Evolutionary conservation across 2,888 invertebrate genomes (phyloP).

Genomic region (Tachina lurida): DNA sequence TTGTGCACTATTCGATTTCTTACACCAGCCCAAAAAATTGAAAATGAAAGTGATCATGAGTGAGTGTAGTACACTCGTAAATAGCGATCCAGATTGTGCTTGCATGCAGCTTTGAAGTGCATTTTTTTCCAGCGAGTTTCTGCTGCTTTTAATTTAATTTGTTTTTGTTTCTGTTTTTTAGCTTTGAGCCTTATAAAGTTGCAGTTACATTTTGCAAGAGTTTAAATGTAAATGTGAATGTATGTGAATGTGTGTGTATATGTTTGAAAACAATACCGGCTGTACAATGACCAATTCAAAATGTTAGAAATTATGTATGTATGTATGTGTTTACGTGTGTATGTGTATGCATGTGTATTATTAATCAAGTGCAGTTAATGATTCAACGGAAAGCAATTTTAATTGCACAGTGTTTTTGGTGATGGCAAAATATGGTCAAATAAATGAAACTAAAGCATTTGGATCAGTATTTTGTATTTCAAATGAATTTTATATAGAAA

Average conservation of each 20-base stretch:
- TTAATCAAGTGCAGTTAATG: conserved; percentile 47
- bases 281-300: conserved; percentile 50
- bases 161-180: not conserved
- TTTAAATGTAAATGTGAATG: conserved; percentile 6
- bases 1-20: conserved; percentile 28
- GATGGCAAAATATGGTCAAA: conserved; percentile 2
- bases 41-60: conserved; percentile 60
- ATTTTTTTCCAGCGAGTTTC: conserved; percentile 1
- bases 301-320: not conserved
- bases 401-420: conserved; percentile 24
- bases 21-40: conserved; percentile 50
- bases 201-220: conserved; percentile 7
- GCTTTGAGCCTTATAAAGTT: conserved; percentile 21
- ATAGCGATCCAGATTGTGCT: conserved; percentile 47
- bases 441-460: not conserved
- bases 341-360: not conserved
- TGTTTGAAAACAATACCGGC: conserved; percentile 9
- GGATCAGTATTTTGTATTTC: not conserved
- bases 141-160: conserved; percentile 21
- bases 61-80: conserved; percentile 22
- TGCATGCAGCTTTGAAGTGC: conserved; percentile 20
- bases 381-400: conserved; percentile 31
- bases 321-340: not conserved
- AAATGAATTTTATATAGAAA: not conserved
- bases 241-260: not conserved